Base-by-base conservation (phyloP, 2,797 vertebrate genomes). In the Hipposideros larvatus region DNA sequence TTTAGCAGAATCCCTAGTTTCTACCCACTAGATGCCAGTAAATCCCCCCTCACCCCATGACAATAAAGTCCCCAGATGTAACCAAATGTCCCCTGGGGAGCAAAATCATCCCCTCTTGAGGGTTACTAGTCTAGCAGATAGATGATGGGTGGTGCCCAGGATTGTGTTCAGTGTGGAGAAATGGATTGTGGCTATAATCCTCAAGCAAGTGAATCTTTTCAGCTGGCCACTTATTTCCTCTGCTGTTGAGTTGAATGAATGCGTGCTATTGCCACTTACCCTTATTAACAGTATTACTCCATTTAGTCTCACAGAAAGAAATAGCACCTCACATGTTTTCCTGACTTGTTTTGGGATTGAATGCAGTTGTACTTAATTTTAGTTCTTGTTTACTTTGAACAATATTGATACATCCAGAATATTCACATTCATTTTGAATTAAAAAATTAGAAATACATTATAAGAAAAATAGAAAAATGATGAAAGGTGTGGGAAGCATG, bases 391-490 rank as follows among this genome's bases (percentile, higher is more conserved):
- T 80, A 26, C 37, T 91, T 91, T 95, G 85, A 88, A 73, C n/a
- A 59, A 7, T 80, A 68, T 80, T 26, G 28, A 41, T 71, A 53
- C 0, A 73, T 48, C 19, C 53, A 41, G 71, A 85, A 90, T 28
- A 78, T 80, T 92, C 31, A 31, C 11, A 43, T 80, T 95, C 88
- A 93, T 34, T 85, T 93, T 97, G 70, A 88, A 71, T 90, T 53
- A 43, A 94, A 94, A 59, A 71, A 37, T 46, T 87, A 84, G 73
- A 82, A 78, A 63, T 86, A 74, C 3, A 18, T 46, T 75, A 1
- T 92, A 68, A 79, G 21, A 90, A 74, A 92, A 90, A 28, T 53
- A 83, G 59, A 70, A 80, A 73, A 90, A 65, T 61, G 59, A n/a
- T 74, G 73, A 80, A 65, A 63, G 11, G 24, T 84, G 3, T 89